These are phyloP conservation scores for Dromococcyx pavoninus DNA, from an alignment of 2,797 vertebrate species.

Conservation along the genomic window DNA sequence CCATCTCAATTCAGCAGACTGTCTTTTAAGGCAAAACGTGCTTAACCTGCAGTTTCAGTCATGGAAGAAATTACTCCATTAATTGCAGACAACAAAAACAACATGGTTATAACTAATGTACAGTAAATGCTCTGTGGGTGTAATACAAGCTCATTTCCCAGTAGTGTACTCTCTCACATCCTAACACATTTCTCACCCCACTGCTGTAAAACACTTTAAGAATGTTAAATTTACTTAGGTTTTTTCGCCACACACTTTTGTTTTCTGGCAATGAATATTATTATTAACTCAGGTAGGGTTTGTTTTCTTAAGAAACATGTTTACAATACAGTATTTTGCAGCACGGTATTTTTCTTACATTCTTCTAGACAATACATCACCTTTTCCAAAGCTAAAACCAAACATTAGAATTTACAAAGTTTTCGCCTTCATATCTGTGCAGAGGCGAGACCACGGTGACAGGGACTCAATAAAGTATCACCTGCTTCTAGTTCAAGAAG, in stretches of 20 bases:
- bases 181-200: slow-evolving; percentile 21
- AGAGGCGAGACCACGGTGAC: neutral
- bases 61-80: slow-evolving; percentile 63
- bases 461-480: neutral
- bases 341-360: neutral
- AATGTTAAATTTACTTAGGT: slow-evolving; percentile 3
- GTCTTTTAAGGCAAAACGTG: slow-evolving; percentile 39
- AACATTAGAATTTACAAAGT: neutral
- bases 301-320: neutral
- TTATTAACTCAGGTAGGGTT: neutral
- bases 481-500: neutral
- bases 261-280: neutral
- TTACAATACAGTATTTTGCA: neutral
- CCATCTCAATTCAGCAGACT: neutral
- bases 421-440: neutral
- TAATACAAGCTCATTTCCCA: slow-evolving; percentile 39
- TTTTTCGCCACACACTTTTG: neutral
- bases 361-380: neutral
- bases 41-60: slow-evolving; percentile 58
- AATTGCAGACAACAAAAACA: slow-evolving; percentile 61
- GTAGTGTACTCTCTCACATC: neutral
- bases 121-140: slow-evolving; percentile 42
- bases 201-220: slow-evolving; percentile 22
- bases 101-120: slow-evolving; percentile 47
- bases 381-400: neutral